These are phyloP conservation scores for Xestia sexstrigata DNA, from an alignment of 2,888 invertebrate genomes.

Conservation along the genomic window DNA sequence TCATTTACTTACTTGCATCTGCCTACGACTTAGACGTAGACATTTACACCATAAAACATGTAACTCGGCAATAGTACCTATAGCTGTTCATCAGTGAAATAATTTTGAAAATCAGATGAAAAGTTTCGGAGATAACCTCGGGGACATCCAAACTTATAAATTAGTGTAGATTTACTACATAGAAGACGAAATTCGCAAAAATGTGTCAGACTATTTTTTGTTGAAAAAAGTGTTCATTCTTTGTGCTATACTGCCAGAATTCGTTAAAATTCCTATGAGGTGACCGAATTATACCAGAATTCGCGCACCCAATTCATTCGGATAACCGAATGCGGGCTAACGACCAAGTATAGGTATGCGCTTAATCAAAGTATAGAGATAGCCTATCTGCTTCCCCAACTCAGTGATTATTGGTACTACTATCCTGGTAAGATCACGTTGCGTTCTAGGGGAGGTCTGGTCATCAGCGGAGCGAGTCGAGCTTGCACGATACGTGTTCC, in stretches of 20 bases:
- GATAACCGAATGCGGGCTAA: not conserved
- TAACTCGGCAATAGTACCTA: not conserved
- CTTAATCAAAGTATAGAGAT: slow-evolving; percentile 9
- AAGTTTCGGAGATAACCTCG: not conserved
- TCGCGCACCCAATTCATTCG: not conserved
- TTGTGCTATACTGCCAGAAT: not conserved
- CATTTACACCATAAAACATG: not conserved
- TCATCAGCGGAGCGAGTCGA: slow-evolving; percentile 48
- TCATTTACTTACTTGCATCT: not conserved
- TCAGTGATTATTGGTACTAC: slow-evolving; percentile 39
- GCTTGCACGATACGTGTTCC: slow-evolving; percentile 38
- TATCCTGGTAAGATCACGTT: slow-evolving; percentile 48
- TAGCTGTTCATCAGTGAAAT: not conserved
- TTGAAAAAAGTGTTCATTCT: not conserved
- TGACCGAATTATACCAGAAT: not conserved
- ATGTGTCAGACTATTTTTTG: no score
- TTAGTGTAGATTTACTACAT: not conserved
- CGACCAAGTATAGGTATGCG: not conserved
- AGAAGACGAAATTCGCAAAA: not conserved
- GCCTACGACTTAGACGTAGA: not conserved
- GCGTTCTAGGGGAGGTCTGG: slow-evolving; percentile 40
- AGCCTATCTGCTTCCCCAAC: slow-evolving; percentile 18
- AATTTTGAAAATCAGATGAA: not conserved
- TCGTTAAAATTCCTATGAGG: not conserved
- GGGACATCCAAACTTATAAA: no score